Percentiles rank a stretch among this genome's conserved stretches.
These are phyloP conservation scores for Catostomus latipinnis DNA, from an alignment of 2,797 vertebrate species.

Conservation along the genomic window DNA sequence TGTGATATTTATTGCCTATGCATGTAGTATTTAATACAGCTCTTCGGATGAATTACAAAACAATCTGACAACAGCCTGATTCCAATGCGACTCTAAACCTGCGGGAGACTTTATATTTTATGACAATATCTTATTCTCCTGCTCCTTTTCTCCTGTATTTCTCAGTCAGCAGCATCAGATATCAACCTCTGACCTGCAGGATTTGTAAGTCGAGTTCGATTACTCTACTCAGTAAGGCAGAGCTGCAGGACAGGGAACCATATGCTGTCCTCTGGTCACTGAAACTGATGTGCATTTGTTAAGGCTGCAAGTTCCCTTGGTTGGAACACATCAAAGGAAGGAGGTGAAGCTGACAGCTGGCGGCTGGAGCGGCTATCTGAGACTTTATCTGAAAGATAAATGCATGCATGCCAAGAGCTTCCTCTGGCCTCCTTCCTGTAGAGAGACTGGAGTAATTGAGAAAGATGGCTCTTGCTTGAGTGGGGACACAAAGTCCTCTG, in stretches of 20 bases:
- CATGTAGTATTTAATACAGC: slow-evolving; percentile 12
- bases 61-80: no score
- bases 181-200: slow-evolving; percentile 71
- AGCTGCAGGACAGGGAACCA: slow-evolving; percentile 31
- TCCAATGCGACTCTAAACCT: not conserved
- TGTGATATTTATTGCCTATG: slow-evolving; percentile 15
- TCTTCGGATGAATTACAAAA: not conserved
- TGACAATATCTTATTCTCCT: not conserved
- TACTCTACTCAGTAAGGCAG: slow-evolving; percentile 62
- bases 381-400: slow-evolving; percentile 62
- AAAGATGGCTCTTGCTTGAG: slow-evolving; percentile 47
- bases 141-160: slow-evolving; percentile 48
- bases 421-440: slow-evolving; percentile 45
- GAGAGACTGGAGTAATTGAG: slow-evolving; percentile 51
- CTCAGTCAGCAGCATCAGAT: slow-evolving; percentile 64
- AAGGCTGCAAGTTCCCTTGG: slow-evolving; percentile 32
- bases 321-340: slow-evolving; percentile 52
- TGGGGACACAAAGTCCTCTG: slow-evolving; percentile 47
- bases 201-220: slow-evolving; percentile 65
- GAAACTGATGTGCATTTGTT: slow-evolving; percentile 40
- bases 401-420: slow-evolving; percentile 32
- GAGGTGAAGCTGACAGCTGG: slow-evolving; percentile 47
- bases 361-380: slow-evolving; percentile 49
- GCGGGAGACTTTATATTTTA: not conserved
- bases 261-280: slow-evolving; percentile 47